These are phyloP conservation scores for Platyscapa corneri DNA, from an alignment of 1,140 invertebrate genomes.

Conservation along the genomic window DNA sequence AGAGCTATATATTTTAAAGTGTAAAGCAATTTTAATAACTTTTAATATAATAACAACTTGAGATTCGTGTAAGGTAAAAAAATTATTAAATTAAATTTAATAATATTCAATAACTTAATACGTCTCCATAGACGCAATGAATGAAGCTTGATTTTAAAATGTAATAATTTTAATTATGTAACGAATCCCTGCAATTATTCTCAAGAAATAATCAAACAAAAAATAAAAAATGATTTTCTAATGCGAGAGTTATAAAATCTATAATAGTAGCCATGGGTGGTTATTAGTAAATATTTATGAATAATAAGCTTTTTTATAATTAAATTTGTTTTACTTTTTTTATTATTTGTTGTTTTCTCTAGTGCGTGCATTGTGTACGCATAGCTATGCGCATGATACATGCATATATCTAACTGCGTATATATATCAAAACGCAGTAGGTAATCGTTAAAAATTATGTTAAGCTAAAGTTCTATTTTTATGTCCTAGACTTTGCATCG, in stretches of 20 bases:
- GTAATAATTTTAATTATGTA: neutral
- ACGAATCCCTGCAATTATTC: too few species aligned
- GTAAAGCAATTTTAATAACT: too few species aligned
- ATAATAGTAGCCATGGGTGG: neutral
- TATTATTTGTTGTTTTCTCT: neutral
- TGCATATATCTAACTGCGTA: neutral
- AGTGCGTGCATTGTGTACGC: neutral
- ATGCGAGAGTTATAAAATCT: neutral
- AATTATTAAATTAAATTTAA: neutral
- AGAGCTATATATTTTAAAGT: too few species aligned
- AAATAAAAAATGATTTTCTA: neutral
- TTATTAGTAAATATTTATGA: neutral
- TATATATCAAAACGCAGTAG: neutral
- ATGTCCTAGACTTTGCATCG: constrained; percentile 77
- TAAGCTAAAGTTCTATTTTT: constrained; percentile 14
- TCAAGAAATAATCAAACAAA: neutral
- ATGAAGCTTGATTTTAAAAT: neutral
- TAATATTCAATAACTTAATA: neutral
- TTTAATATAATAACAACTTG: too few species aligned
- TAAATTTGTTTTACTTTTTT: neutral
- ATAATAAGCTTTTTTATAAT: neutral
- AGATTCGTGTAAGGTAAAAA: too few species aligned
- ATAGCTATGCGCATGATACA: neutral
- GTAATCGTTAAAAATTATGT: neutral
- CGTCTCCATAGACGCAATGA: neutral